A percentile compares a stretch with the other conserved stretches of the same genome.
Evolutionary conservation across 2,888 invertebrate species (phyloP).

Genomic region (Subacronicta megacephala): DNA sequence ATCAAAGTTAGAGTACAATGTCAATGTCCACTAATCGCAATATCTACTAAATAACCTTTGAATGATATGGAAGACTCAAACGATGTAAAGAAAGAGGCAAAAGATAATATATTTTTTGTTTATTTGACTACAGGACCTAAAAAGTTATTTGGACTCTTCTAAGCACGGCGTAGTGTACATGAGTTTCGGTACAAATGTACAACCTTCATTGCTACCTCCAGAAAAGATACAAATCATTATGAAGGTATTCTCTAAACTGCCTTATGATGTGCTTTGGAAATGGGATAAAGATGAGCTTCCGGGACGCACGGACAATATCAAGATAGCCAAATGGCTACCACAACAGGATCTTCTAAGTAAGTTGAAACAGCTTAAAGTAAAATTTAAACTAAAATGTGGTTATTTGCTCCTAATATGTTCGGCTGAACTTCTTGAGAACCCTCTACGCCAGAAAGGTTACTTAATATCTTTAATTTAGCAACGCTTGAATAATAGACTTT

Average conservation of each 20-base stretch:
- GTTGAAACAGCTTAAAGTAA: constrained; percentile 3
- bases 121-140: constrained; percentile 66
- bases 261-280: constrained; percentile 83
- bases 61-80: too few relatives aligned
- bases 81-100: too few relatives aligned
- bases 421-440: too few relatives aligned
- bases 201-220: constrained; percentile 67
- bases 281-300: constrained; percentile 76
- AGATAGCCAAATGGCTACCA: constrained; percentile 81
- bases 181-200: constrained; percentile 81
- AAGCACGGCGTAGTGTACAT: constrained; percentile 80
- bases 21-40: too few relatives aligned
- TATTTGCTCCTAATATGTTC: too few relatives aligned
- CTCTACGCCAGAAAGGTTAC: too few relatives aligned
- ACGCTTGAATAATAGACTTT: too few relatives aligned
- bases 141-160: constrained; percentile 73
- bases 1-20: too few relatives aligned
- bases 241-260: constrained; percentile 73
- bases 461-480: too few relatives aligned
- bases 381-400: too few relatives aligned
- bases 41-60: too few relatives aligned
- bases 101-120: too few relatives aligned
- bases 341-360: constrained; percentile 64
- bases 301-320: constrained; percentile 74
- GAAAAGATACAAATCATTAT: constrained; percentile 67